phyloP scores from a whole-genome alignment of 2,113 vertebrate species.

The Tupaia tana region DNA sequence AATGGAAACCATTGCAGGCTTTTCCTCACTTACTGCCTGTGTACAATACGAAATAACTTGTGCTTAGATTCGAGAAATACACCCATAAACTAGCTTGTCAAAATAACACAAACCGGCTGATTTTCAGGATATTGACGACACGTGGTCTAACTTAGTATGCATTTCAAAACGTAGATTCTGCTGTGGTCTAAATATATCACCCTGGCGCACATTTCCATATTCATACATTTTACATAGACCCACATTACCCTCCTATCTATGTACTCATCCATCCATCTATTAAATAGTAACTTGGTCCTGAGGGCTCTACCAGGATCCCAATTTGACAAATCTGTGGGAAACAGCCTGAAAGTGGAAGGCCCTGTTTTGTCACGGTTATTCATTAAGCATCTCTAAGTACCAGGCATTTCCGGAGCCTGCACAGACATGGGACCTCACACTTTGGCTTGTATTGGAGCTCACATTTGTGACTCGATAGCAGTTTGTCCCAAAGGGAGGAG shows the following conservation, averaged over 20 bases:
- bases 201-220: slow-evolving; percentile 59
- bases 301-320: slow-evolving; percentile 32
- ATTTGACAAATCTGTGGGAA: neutral
- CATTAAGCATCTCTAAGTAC: slow-evolving; percentile 19
- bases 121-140: slow-evolving; percentile 31
- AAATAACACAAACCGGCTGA: slow-evolving; percentile 48
- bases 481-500: neutral
- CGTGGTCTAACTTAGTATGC: slow-evolving; percentile 24
- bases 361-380: slow-evolving; percentile 33
- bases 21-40: neutral
- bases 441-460: neutral
- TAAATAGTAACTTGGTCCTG: slow-evolving; percentile 57
- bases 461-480: neutral
- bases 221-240: slow-evolving; percentile 66
- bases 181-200: slow-evolving; percentile 55
- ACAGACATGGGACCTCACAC: neutral
- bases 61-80: slow-evolving; percentile 50
- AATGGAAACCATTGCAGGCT: slow-evolving; percentile 42
- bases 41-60: neutral
- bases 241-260: slow-evolving; percentile 16
- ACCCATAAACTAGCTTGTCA: slow-evolving; percentile 48
- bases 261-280: slow-evolving; percentile 18
- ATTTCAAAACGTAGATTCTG: slow-evolving; percentile 70
- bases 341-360: neutral
- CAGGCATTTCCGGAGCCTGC: neutral